These are phyloP conservation scores for Arnoldichthys spilopterus DNA, from an alignment of 2,797 vertebrate species.

Conservation along the genomic window DNA sequence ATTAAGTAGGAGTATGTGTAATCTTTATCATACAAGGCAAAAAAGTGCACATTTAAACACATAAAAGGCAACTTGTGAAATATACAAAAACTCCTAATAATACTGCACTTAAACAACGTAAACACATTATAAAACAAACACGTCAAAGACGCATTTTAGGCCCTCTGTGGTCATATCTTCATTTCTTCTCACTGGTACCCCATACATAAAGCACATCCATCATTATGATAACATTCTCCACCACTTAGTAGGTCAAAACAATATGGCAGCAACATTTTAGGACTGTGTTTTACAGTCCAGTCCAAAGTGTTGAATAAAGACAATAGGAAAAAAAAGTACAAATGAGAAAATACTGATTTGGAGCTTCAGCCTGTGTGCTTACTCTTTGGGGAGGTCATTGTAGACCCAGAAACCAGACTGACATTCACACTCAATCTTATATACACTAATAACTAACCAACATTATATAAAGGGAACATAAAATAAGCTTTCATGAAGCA, in stretches of 20 bases:
- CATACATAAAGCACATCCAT: constrained; percentile 15
- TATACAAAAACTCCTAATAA: constrained; percentile 28
- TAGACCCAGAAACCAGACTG: not conserved
- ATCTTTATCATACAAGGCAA: constrained; percentile 14
- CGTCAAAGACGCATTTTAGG: not conserved
- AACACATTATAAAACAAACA: constrained; percentile 16
- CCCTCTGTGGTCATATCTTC: constrained; percentile 26
- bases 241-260: not conserved
- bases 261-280: not conserved
- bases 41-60: constrained; percentile 22
- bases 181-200: not conserved
- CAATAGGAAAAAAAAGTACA: not conserved
- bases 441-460: not conserved
- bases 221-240: not conserved
- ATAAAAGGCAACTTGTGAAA: constrained; percentile 25
- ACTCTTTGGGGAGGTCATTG: not conserved
- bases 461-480: not conserved
- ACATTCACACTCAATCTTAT: not conserved
- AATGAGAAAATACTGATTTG: not conserved
- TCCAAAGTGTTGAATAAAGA: not conserved
- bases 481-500: not conserved
- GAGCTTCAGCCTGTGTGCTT: not conserved
- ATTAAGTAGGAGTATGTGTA: constrained; percentile 4
- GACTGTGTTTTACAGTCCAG: constrained; percentile 19
- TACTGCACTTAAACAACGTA: constrained; percentile 25